A percentile compares a stretch with the other conserved stretches of the same genome.
Conservation (phyloP, 2,113 vertebrate genomes). For the Hippocampus comes region DNA sequence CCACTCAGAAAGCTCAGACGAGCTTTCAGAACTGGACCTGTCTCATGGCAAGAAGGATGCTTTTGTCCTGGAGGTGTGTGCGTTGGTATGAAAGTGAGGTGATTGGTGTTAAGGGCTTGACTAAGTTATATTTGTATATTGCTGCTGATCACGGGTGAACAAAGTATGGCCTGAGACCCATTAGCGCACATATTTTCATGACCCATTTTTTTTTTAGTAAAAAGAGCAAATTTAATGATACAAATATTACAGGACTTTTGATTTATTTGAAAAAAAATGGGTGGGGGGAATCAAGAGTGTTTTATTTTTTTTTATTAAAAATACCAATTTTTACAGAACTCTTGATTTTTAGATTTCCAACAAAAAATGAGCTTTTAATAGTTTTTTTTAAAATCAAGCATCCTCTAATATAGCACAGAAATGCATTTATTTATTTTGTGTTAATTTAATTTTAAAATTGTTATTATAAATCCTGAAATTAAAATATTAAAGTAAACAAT, state of each 20-base stretch:
- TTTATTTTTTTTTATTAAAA: not conserved
- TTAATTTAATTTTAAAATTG: no score
- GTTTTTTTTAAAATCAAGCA: not conserved
- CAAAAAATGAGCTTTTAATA: no score
- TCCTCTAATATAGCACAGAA: no score
- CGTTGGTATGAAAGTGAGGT: not conserved
- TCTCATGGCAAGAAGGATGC: conserved; percentile 98
- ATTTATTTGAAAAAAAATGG: no score
- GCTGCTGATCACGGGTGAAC: not conserved
- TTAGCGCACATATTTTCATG: not conserved
- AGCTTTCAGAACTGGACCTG: conserved; percentile 90
- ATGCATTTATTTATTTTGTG: no score
- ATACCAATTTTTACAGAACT: no score
- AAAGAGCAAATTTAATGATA: not conserved
- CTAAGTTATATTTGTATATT: not conserved
- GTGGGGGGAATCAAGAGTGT: not conserved
- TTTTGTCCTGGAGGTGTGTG: conserved; percentile 90
- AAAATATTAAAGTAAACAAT: no score
- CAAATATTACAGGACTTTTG: not conserved
- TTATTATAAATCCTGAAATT: no score
- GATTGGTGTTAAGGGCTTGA: not conserved
- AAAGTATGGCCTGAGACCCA: not conserved
- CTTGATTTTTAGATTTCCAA: no score
- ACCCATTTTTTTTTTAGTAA: not conserved
- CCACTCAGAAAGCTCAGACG: conserved; percentile 96